Percentiles rank a stretch among this genome's conserved stretches.
Evolutionary conservation across 2,797 vertebrate species (phyloP).

Genomic region (Eremophila alpestris): DNA sequence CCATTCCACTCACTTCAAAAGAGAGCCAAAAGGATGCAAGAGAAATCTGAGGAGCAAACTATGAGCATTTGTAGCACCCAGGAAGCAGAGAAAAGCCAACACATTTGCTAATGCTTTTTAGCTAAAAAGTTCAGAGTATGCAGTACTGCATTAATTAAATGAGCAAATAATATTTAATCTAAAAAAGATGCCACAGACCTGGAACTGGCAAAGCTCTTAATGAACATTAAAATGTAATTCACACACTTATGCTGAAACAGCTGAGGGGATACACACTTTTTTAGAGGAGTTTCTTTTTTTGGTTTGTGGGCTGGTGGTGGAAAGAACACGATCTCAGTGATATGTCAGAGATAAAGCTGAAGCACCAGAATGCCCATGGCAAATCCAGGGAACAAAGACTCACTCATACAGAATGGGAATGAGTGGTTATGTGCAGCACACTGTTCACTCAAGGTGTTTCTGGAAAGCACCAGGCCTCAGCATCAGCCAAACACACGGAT

Average conservation of each 20-base stretch:
- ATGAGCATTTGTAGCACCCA: not conserved
- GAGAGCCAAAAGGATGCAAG: not conserved
- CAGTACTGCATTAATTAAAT: not conserved
- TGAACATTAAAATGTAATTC: not conserved
- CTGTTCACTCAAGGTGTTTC: slow-evolving; percentile 19
- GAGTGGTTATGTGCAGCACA: not conserved
- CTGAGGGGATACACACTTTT: not conserved
- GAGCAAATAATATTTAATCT: not conserved
- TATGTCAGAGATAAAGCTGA: slow-evolving; percentile 39
- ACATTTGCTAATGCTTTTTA: not conserved
- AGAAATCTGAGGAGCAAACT: slow-evolving; percentile 15
- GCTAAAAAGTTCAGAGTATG: not conserved
- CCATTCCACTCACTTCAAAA: slow-evolving; percentile 44
- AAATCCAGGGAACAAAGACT: slow-evolving; percentile 38
- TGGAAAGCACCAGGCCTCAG: not conserved
- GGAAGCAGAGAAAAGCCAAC: not conserved
- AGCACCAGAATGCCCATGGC: slow-evolving; percentile 30
- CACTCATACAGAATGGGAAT: slow-evolving; percentile 2
- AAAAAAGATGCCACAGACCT: not conserved
- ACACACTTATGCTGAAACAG: not conserved
- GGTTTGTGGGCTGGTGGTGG: not conserved
- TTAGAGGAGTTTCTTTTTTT: not conserved
- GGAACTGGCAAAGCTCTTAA: not conserved
- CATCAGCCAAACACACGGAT: not conserved
- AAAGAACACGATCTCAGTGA: not conserved